Base-by-base conservation (phyloP, 2,888 invertebrate genomes). In the Ormyrus nitidulus region DNA sequence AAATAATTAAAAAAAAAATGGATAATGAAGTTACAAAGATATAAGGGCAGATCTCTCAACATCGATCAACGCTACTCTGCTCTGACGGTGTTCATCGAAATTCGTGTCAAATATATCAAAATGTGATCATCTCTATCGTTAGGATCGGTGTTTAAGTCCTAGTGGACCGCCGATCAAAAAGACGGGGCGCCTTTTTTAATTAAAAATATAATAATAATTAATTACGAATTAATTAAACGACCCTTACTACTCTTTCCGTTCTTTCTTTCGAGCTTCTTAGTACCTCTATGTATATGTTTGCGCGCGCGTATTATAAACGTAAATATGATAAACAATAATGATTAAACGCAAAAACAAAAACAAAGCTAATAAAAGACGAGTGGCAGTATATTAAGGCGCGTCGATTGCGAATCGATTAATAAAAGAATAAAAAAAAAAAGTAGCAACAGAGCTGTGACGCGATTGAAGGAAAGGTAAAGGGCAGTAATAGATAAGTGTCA, bases 31-130 rank as follows among this genome's bases (percentile, higher is more conserved):
- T 65, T 69, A 77, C 59, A 74, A 78, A 72, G 73, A 64, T 81
- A 61, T 69, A 75, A 68, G 82, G 75, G 80, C 80, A 80, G 80
- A 80, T 77, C 80, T 82, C 78, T 80, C 76, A 59, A 79, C 66
- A 73, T 81, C 79, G 80, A 80, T 81, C 61, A 76, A 79, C 48
- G 81, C 77, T 82, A 76, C 59, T 82, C 77, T 79, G 82, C 77
- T 82, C 82, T 34, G 81, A 81, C 77, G 81, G 81, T 82, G 82
- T 82, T 82, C 82, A 82, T 82, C 82, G 82, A 82, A 82, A 82
- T 82, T 82, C 82, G 82, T 82, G 82, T 82, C 82, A 82, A 82
- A 82, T 82, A 82, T 82, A 82, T 82, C 81, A 82, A 82, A 82
- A 82, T 82, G 82, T 82, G 82, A 82, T 82, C 81, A 79, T 81